phyloP scores from a whole-genome alignment of 2,113 vertebrate species.

The Rhipidura dahli region DNA sequence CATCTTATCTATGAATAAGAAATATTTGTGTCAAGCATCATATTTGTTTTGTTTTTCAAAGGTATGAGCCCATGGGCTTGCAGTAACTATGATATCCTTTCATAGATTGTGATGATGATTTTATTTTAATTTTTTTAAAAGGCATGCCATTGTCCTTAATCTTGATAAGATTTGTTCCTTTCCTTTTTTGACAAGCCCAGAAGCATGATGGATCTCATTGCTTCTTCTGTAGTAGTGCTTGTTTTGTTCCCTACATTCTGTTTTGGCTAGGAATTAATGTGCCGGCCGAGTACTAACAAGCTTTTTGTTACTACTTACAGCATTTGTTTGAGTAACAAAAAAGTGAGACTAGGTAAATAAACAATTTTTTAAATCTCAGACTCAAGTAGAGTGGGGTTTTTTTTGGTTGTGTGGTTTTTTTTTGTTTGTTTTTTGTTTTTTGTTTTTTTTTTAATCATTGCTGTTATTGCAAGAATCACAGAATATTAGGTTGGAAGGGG shows the following conservation, averaged over 20 bases:
- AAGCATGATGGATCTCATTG: neutral
- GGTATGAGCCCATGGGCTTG: neutral
- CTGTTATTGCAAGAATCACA: neutral
- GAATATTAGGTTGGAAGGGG: neutral
- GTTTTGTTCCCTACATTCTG: neutral
- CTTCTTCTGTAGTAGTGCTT: neutral
- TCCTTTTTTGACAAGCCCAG: neutral
- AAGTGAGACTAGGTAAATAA: neutral
- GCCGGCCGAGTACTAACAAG: neutral
- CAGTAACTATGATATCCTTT: neutral
- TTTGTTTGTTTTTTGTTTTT: neutral
- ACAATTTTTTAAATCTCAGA: neutral
- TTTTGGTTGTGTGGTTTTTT: neutral
- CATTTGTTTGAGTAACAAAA: neutral
- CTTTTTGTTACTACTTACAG: neutral
- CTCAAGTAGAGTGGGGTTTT: neutral
- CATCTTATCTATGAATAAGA: neutral
- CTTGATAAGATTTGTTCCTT: neutral
- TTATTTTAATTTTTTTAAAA: neutral
- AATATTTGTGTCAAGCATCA: neutral
- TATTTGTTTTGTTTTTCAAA: neutral
- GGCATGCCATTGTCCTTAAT: accelerated
- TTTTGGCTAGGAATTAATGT: neutral
- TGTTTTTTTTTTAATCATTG: neutral
- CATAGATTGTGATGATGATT: neutral